Evolutionary conservation across 2,888 invertebrate genomes (phyloP), one percentile per base, ranked within the genome.

Genomic region (Drosophila yooni): DNA sequence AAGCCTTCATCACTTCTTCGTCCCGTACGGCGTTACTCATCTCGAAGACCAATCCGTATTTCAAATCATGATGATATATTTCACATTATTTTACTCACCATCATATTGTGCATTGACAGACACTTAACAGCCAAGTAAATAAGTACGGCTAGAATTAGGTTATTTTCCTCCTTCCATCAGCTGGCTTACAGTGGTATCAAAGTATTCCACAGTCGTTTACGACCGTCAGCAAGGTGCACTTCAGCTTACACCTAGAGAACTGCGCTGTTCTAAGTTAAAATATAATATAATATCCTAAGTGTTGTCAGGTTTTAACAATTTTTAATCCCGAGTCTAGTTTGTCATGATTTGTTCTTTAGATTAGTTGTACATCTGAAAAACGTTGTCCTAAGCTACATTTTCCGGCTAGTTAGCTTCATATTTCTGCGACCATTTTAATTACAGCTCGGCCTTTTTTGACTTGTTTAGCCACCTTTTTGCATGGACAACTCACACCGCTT

Each of bases 11-110:
- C 29, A 83, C 57, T 2, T 40, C 2, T 1, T n/a, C 34, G 21
- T 68, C 68, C 59, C 74, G 77, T 27, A 81, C 2, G 0, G 56
- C 29, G 1, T 27, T 60, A 33, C 18, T 27, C 59, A 80, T 63
- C 18, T 82, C 67, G 8, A 79, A 70, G n/a, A 79, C 66, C 15
- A 79, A 29, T 0, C 38, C 7, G 0, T 21, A 10, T 0, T 11
- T 3, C 0, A 1, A 7, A 0, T 11, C 0, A 1, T 36, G 6
- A 21, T 25, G 8, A 21, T 11, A 0, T 15, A 7, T 38, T 38
- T 1, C 2, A 21, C 0, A 11, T 1, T 40, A 7, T 3, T 40
- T 2, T 3, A 60, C 58, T 43, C 10, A 66, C 75, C 27, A 4
- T 0, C 21, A 2, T 15, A 2, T 11, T 11, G 2, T 21, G 29